Percentiles rank a stretch among this genome's conserved stretches.
phyloP scores from a whole-genome alignment of 2,888 invertebrate species.

The Criorhina ranunculi region DNA sequence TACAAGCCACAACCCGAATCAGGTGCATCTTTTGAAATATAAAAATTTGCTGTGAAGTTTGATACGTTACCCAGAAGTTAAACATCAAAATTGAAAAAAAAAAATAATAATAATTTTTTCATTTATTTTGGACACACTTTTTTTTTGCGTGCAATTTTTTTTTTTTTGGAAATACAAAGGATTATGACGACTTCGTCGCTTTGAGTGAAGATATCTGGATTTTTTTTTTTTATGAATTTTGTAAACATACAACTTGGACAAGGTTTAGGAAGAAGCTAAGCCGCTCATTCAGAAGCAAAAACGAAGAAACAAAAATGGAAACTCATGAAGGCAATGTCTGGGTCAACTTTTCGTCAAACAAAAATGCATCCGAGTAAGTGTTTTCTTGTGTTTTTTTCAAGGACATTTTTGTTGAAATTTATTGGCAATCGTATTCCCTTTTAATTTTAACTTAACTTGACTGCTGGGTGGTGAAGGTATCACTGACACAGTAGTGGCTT shows the following conservation, averaged over 20 bases:
- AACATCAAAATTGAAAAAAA: constrained; percentile 24
- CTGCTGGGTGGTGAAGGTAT: too few species aligned
- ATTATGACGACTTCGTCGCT: constrained; percentile 18
- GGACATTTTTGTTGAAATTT: neutral
- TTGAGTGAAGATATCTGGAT: constrained; percentile 2
- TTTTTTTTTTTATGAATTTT: neutral
- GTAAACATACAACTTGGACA: neutral
- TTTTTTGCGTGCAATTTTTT: constrained; percentile 26
- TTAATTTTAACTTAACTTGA: too few species aligned
- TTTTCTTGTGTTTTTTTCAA: neutral
- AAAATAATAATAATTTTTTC: neutral
- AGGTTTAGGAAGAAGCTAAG: constrained; percentile 17
- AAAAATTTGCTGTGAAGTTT: constrained; percentile 46
- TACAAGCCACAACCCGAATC: constrained; percentile 5
- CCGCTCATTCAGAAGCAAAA: constrained; percentile 30
- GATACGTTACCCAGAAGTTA: constrained; percentile 6
- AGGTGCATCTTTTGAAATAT: constrained; percentile 23
- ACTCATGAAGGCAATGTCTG: constrained; percentile 33
- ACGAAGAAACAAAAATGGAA: constrained; percentile 55
- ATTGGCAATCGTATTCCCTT: too few species aligned
- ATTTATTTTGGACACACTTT: constrained; percentile 32
- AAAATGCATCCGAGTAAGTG: constrained; percentile 51
- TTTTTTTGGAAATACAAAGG: too few species aligned
- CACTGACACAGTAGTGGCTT: too few species aligned
- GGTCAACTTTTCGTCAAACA: constrained; percentile 26